Conservation (phyloP, 2,797 vertebrate species). For the Megaceryle alcyon region DNA sequence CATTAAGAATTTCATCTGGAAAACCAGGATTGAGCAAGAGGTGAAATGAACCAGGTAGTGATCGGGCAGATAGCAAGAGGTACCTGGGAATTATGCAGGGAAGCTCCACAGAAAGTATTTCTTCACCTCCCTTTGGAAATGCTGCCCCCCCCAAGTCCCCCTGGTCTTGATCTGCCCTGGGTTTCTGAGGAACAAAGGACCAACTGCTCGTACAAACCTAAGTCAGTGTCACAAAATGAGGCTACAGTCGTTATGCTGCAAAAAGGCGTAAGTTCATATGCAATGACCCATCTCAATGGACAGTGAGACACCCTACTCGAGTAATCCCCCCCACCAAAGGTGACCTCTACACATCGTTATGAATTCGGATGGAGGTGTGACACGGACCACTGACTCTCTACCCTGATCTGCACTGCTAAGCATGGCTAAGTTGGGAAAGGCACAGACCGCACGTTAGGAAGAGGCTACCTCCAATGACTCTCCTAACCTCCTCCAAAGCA, state of each 20-base stretch:
- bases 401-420: not conserved
- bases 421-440: not conserved
- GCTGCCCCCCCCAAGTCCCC: not conserved
- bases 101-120: not conserved
- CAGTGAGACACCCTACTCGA: not conserved
- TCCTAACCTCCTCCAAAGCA: not conserved
- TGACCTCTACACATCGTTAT: not conserved
- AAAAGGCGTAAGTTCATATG: not conserved
- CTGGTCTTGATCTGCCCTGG: not conserved
- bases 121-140: not conserved
- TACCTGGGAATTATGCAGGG: not conserved
- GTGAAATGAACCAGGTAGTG: not conserved
- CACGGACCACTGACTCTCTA: not conserved
- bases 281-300: not conserved
- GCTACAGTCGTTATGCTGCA: not conserved
- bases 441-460: not conserved
- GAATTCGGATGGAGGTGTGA: not conserved
- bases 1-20: not conserved
- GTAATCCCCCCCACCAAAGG: not conserved
- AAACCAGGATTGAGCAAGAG: not conserved
- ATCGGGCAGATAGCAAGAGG: not conserved
- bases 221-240: not conserved
- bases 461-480: not conserved
- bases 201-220: not conserved
- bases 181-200: not conserved